Evolutionary conservation across 2,888 invertebrate genomes (phyloP).

Genomic region (Eupithecia insigniata): DNA sequence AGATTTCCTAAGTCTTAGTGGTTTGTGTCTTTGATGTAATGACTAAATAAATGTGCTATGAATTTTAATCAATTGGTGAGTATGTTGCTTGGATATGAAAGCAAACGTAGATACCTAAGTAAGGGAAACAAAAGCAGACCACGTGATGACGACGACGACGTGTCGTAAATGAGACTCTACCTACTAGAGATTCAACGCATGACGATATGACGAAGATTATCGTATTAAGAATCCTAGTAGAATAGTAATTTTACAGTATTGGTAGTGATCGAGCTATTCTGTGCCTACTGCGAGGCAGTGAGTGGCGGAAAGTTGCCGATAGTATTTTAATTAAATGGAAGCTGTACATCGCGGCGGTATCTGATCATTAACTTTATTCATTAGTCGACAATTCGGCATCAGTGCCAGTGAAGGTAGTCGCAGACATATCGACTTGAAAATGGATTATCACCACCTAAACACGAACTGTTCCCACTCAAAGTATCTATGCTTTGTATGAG

Average conservation of each 20-base stretch:
- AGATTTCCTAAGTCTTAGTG: neutral
- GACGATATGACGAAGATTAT: neutral
- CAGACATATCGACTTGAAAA: neutral
- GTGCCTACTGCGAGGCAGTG: constrained; percentile 8
- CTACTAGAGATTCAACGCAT: neutral
- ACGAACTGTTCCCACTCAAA: neutral
- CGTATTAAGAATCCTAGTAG: neutral
- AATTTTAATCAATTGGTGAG: neutral
- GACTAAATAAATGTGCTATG: neutral
- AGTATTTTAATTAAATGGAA: constrained; percentile 61
- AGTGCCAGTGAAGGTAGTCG: constrained; percentile 5
- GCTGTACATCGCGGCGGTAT: constrained; percentile 50
- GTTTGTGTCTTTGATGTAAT: neutral
- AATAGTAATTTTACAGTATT: neutral
- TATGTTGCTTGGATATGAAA: neutral
- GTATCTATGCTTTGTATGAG: neutral
- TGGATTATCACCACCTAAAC: neutral
- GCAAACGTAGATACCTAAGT: too few relatives aligned
- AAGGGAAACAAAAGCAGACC: too few relatives aligned
- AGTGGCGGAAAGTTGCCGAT: constrained; percentile 39
- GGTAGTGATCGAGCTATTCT: constrained; percentile 8
- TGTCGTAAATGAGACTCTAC: neutral
- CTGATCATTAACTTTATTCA: constrained; percentile 69
- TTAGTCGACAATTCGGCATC: constrained; percentile 56
- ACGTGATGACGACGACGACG: too few relatives aligned